Evolutionary conservation across 2,797 vertebrate genomes (phyloP), one percentile per base, ranked within the genome.

Genomic region (Pipistrellus pipistrellus): DNA sequence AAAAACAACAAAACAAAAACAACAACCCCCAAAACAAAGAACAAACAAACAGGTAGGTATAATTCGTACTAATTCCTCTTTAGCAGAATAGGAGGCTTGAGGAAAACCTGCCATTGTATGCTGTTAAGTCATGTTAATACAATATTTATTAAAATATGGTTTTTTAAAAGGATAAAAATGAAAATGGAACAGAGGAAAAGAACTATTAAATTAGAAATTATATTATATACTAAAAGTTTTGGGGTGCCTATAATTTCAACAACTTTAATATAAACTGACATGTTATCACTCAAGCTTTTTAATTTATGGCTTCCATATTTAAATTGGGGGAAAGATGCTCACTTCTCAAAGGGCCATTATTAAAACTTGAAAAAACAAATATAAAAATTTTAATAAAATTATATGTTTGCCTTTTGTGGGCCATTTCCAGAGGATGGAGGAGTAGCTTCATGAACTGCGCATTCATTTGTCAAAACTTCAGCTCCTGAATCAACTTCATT

Each of bases 371-470:
- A 76, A 82, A 91, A 93, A 68, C 32, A 89, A 71, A 64, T 62
- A 46, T 35, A 25, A 88, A 72, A 86, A 71, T 53, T 80, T 51
- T 84, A 92, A 75, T 91, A 75, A 94, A 94, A 96, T 93, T 82
- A 41, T 44, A 62, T 48, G 32, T 87, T 97, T 98, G 98, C 98
- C 98, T 98, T 98, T 95, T 97, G 98, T 8, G 98, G 97, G 94
- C 98, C 97, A 90, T 94, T 98, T 90, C 95, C 86, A 96, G 97
- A 94, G 0, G 90, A 96, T 10, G 97, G 96, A 0, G 23, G 8
- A 0, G 25, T 13, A 81, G 96, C 95, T 76, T 98, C 98, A 32
- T 97, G 96, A 95, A 97, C 82, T 93, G 96, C 91, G 93, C 95
- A 98, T 76, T 98, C 98, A 53, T 95, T 68, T 78, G 94, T 97